These are phyloP conservation scores for Hippocampus guttulatus DNA, from an alignment of 2,113 vertebrate genomes.

Conservation along the genomic window DNA sequence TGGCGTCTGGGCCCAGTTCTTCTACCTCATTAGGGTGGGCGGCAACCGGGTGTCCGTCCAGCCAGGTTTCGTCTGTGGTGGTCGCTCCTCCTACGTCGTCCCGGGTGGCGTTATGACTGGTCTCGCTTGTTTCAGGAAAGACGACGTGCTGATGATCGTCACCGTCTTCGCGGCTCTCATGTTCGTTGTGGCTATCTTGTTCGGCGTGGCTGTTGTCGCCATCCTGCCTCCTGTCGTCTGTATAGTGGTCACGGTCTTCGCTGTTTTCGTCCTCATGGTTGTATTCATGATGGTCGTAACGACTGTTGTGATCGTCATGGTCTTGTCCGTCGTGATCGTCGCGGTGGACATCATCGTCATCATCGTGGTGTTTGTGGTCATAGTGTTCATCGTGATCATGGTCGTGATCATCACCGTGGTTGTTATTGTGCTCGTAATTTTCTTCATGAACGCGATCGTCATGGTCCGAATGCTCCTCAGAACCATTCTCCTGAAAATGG, in stretches of 20 bases:
- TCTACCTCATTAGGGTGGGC: slow-evolving; percentile 63
- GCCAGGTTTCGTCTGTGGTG: slow-evolving; percentile 81
- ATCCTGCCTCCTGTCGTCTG: not conserved
- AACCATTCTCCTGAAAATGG: not conserved
- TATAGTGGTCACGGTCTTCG: slow-evolving; percentile 10
- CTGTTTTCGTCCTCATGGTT: slow-evolving; percentile 11
- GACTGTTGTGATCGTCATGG: not conserved
- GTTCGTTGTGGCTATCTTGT: slow-evolving; percentile 26
- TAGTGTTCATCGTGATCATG: slow-evolving; percentile 11
- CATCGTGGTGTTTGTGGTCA: slow-evolving; percentile 15
- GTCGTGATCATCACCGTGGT: slow-evolving; percentile 25
- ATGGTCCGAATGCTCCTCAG: slow-evolving; percentile 10
- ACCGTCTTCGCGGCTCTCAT: slow-evolving; percentile 38
- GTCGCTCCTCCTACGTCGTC: slow-evolving; percentile 33
- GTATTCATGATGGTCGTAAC: slow-evolving; percentile 3
- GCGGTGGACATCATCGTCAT: not conserved
- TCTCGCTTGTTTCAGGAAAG: slow-evolving; percentile 50
- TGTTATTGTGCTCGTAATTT: not conserved
- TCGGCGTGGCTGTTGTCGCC: slow-evolving; percentile 19
- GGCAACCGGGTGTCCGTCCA: slow-evolving; percentile 85
- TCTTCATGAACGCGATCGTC: not conserved
- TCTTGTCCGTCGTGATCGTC: not conserved
- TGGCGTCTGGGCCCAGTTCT: slow-evolving; percentile 35
- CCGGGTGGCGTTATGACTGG: slow-evolving; percentile 63
- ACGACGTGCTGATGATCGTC: slow-evolving; percentile 20